A percentile compares a stretch with the other conserved stretches of the same genome.
Conservation (phyloP, 2,888 invertebrate genomes). For the Melanargia galathea region DNA sequence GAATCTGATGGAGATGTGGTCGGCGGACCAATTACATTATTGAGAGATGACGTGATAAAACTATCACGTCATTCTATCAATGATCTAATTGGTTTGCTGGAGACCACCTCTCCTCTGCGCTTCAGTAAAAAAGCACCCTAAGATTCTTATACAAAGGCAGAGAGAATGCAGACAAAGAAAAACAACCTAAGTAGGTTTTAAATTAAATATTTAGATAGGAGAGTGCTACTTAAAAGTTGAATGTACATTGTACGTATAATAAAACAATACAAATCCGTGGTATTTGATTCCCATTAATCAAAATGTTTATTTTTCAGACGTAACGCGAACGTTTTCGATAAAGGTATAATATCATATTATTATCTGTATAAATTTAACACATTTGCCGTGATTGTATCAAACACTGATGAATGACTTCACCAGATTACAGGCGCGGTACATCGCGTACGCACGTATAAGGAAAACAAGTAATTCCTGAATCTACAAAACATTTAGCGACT, state of each 20-base stretch:
- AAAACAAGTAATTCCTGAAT: constrained; percentile 6
- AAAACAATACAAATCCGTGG: constrained; percentile 12
- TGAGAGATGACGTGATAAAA: too few relatives aligned
- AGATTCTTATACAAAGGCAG: too few relatives aligned
- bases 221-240: neutral
- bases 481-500: neutral
- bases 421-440: constrained; percentile 13
- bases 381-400: constrained; percentile 18
- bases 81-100: too few relatives aligned
- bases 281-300: constrained; percentile 19
- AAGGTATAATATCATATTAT: constrained; percentile 21
- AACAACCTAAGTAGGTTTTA: neutral
- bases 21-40: too few relatives aligned
- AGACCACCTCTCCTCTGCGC: too few relatives aligned
- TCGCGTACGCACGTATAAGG: constrained; percentile 14
- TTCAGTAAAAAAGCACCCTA: too few relatives aligned
- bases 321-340: constrained; percentile 6
- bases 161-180: neutral
- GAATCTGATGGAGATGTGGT: too few relatives aligned
- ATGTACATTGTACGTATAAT: too few relatives aligned
- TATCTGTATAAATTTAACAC: constrained; percentile 21
- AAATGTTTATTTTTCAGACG: constrained; percentile 16
- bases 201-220: neutral
- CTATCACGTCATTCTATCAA: too few relatives aligned
- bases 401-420: constrained; percentile 11